Evolutionary conservation across 2,888 invertebrate genomes (phyloP).

Genomic region (Amphipyra berbera): DNA sequence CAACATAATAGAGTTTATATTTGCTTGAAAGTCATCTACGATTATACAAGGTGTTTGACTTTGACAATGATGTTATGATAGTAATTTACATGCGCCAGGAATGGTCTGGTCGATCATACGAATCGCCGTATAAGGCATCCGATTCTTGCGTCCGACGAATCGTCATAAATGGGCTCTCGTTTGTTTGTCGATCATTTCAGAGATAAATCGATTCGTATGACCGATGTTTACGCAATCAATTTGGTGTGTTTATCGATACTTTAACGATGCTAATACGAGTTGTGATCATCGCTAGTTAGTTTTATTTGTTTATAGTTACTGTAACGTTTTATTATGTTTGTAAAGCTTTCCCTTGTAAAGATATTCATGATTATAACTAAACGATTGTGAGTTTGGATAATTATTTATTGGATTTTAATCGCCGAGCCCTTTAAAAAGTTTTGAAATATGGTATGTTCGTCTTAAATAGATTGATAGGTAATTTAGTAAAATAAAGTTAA

Average conservation of each 20-base stretch:
- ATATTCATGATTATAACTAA: conserved; percentile 50
- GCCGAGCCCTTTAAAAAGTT: conserved; percentile 53
- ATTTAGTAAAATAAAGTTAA: conserved; percentile 22
- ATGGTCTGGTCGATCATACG: conserved; percentile 63
- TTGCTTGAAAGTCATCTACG: conserved; percentile 7
- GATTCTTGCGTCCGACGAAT: conserved; percentile 64
- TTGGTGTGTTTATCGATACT: conserved; percentile 57
- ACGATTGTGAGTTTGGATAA: conserved; percentile 49
- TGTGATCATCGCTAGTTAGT: conserved; percentile 55
- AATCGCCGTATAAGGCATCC: conserved; percentile 66
- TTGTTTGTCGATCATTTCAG: conserved; percentile 64
- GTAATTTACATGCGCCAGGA: conserved; percentile 73
- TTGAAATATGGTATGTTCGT: conserved; percentile 36
- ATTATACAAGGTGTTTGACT: conserved; percentile 56
- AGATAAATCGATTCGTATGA: conserved; percentile 51
- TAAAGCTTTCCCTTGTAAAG: conserved; percentile 53
- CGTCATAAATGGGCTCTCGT: conserved; percentile 69
- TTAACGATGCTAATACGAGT: conserved; percentile 56
- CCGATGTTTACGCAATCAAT: conserved; percentile 58
- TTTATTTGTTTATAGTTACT: conserved; percentile 59
- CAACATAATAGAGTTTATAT: conserved; percentile 36
- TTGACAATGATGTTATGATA: conserved; percentile 74
- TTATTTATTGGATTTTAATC: conserved; percentile 59
- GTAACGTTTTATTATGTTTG: conserved; percentile 53
- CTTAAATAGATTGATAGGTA: conserved; percentile 31